Base-by-base conservation (phyloP, 2,113 vertebrate genomes). In the Xenopus laevis region DNA sequence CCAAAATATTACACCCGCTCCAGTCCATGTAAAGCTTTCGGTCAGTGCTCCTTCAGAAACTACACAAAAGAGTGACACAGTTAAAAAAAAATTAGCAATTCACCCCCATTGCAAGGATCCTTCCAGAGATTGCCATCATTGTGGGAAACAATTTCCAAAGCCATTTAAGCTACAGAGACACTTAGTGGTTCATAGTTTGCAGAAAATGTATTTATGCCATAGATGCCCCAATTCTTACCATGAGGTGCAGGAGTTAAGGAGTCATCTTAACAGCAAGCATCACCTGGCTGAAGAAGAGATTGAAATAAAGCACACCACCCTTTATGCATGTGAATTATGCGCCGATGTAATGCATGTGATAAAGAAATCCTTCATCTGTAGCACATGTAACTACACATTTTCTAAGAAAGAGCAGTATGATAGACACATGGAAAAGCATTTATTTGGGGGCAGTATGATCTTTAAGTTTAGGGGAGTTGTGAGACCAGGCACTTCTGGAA, bases 81-180 rank as follows among this genome's bases (percentile, higher is more conserved):
- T 83, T 5, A 84, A 86, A 0, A 94, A 91, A 78, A 88, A 85
- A 71, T 78, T 86, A 52, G 88, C 92, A 20, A 94, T 96, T 85
- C 97, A 96, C 80, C 88, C 91, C 2, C 94, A 96, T 83, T 98
- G 97, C 89, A 96, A 95, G 84, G 96, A 99, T 72, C 96, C 95
- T 4, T 97, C 96, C 21, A 91, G 97, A 62, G 97, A 99, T 80
- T 99, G 97, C 79, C 97, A 99, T 70, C 97, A 99, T 84, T 99
- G 97, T 0, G 97, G 96, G 47, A 99, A 99, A 66, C 95, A 95
- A 75, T 99, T 99, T 83, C 97, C 97, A 59, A 99, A 99, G 52
- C 97, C 97, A 17, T 99, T 98, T 81, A 99, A 99, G 83, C 95
- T 99, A 55, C 97, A 99, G 81, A 91, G 97, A 50, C 97, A 99